Base-by-base conservation (phyloP, 23 tunicate species). In the Oikopleura albicans region DNA sequence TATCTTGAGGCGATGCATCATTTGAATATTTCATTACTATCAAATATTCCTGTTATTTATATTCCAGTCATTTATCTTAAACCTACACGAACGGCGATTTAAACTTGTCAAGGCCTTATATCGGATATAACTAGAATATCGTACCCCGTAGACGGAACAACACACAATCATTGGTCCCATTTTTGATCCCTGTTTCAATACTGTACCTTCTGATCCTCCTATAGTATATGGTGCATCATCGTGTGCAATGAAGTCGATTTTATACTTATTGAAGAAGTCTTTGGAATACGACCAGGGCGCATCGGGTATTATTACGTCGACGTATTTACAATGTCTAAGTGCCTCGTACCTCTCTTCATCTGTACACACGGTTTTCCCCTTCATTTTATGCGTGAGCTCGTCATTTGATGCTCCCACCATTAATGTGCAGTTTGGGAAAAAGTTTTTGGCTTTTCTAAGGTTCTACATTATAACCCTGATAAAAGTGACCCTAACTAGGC, bases 161-260 rank as follows among this genome's bases (percentile, higher is more conserved):
- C n/a, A n/a, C n/a, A n/a, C n/a, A n/a, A n/a, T n/a, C n/a, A n/a
- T n/a, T n/a, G n/a, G n/a, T n/a, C n/a, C n/a, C n/a, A n/a, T n/a
- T n/a, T n/a, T n/a, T n/a, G n/a, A n/a, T n/a, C n/a, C n/a, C n/a
- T n/a, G n/a, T n/a, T n/a, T n/a, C n/a, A n/a, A n/a, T n/a, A n/a
- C n/a, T n/a, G n/a, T n/a, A n/a, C 63, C 63, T 12, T 49, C 63
- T 49, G 12, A 22, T 49, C 63, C 63, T 1, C 86, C 84, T 41
- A 94, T 76, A 16, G 91, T 89, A 71, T 95, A 95, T 0, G 99
- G 99, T 39, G 88, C 57, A 75, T 95, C 99, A 85, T 95, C 99
- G 83, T 95, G 99, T 28, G 96, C 99, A 40, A 94, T 92, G 85
- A 94, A 94, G 41, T 94, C 99, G 85, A 94, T 94, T 90, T 91